Base-by-base conservation (phyloP, 2,888 invertebrate species). In the Pristionchus japonicus region DNA sequence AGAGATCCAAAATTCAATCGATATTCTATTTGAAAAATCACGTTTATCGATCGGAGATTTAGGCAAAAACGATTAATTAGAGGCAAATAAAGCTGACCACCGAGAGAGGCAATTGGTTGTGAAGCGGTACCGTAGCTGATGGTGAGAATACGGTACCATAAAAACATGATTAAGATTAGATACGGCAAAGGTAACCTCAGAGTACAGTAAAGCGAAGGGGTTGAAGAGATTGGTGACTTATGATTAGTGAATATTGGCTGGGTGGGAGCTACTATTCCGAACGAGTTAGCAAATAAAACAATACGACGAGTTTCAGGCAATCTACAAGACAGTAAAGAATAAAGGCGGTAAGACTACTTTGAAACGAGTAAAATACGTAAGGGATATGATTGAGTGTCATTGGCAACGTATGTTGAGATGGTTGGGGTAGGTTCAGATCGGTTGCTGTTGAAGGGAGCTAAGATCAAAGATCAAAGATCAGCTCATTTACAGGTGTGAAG, bases 401-500 rank as follows among this genome's bases (percentile, higher is more conserved):
- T 70, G 70, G 70, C 70, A 70, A 70, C 70, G 70, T 34, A 37
- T 43, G 7, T 6, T 9, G 31, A 15, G 17, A 64, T 34, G 37
- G 70, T 34, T 1, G 20, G 57, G 9, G 37, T 31, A 37, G 43
- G 40, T 43, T 11, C 64, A 64, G 40, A 77, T 47, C 43, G 15
- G 67, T n/a, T 43, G 77, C 27, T 17, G 4, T 20, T 31, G 34
- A 20, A 15, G 1, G 1, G 34, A 37, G 37, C 4, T 23, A 47
- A 15, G 40, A 52, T 34, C 52, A 52, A 52, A 52, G 82, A 83
- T 83, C 52, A 83, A 52, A 52, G 49, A 83, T 83, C 52, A 82
- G 37, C 47, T 88, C 49, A 92, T 88, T 92, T 92, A 90, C 92
- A 92, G 9, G 92, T 92, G 88, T 92, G 91, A 23, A 92, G 90